Evolutionary conservation across 23 tunicate species (phyloP), one percentile per base, ranked within the genome.

Genomic region (Trididemnum nubilum): DNA sequence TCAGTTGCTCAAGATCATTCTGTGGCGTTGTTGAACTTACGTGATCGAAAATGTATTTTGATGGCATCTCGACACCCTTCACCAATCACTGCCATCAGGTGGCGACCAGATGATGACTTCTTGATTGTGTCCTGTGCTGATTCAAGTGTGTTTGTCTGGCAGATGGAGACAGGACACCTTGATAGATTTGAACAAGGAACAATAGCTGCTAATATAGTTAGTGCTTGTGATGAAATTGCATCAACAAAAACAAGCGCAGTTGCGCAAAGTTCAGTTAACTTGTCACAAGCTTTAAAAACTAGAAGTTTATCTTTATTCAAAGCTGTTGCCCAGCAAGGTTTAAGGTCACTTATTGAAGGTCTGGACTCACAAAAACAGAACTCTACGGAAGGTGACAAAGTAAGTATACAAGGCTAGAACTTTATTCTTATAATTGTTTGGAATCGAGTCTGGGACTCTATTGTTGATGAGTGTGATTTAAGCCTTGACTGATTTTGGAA

Each of bases 151-250:
- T 93, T 73, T 87, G 98, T 93, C 1, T 93, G 98, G 98, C 98
- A 93, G 52, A 93, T 93, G 94, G 98, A 93, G 58, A 93, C 98
- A 31, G 98, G 98, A 12, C 93, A 93, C 65, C 78, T 93, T n/a
- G 98, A 93, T 58, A 81, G 98, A 2, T 84, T 77, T 65, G 92
- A 83, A 58, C 72, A 76, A 31, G 93, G 92, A 33, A 70, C 78
- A 28, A 65, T 79, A 34, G 88, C 91, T 36, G 65, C 77, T 35
- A 78, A 85, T 19, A 85, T 91, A 2, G 39, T 87, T 29, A 64
- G 60, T n/a, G 90, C 82, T 29, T 86, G 92, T 36, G 97, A 92
- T 73, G 82, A 90, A 80, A 50, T 70, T 19, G 73, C 76, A 38
- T 23, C 54, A 34, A 64, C 40, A 15, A 79, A 31, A 21, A 30